Evolutionary conservation across 2,797 vertebrate genomes (phyloP).

Genomic region (Lycodopsis pacificus): DNA sequence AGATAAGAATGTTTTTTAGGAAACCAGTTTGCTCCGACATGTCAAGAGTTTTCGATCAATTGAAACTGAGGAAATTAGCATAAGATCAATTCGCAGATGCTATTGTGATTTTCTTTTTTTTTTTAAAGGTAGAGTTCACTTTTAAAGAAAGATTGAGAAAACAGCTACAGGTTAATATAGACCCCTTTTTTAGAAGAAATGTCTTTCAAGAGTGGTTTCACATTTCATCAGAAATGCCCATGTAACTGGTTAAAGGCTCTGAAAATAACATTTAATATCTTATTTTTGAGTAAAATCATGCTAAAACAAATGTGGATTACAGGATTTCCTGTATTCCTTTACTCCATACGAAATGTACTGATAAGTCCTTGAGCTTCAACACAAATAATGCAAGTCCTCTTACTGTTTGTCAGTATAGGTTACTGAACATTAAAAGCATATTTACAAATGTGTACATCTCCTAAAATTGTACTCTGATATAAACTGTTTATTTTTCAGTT

Average conservation of each 20-base stretch:
- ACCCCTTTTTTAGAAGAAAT: neutral
- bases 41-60: slow-evolving; percentile 1
- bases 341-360: slow-evolving; percentile 2
- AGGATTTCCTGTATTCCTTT: slow-evolving; percentile 27
- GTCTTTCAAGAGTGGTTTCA: neutral
- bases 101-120: no score
- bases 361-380: slow-evolving; percentile 15
- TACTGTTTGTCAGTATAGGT: slow-evolving; percentile 30
- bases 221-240: neutral
- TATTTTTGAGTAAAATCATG: slow-evolving; percentile 27
- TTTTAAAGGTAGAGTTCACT: neutral
- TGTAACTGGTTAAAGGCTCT: slow-evolving; percentile 3
- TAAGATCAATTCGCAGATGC: neutral
- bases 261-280: slow-evolving; percentile 24
- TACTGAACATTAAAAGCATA: slow-evolving; percentile 52
- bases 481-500: slow-evolving; percentile 39
- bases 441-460: slow-evolving; percentile 32
- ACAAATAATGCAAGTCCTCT: slow-evolving; percentile 17
- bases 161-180: neutral
- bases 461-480: slow-evolving; percentile 19
- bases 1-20: neutral
- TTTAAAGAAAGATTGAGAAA: slow-evolving; percentile 2
- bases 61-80: slow-evolving; percentile 1
- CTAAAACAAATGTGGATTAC: slow-evolving; percentile 6
- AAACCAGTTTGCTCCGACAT: slow-evolving; percentile 6